Percentiles rank a stretch among this genome's conserved stretches.
Evolutionary conservation across 2,888 invertebrate species (phyloP).

Genomic region (Rosalia funebris): DNA sequence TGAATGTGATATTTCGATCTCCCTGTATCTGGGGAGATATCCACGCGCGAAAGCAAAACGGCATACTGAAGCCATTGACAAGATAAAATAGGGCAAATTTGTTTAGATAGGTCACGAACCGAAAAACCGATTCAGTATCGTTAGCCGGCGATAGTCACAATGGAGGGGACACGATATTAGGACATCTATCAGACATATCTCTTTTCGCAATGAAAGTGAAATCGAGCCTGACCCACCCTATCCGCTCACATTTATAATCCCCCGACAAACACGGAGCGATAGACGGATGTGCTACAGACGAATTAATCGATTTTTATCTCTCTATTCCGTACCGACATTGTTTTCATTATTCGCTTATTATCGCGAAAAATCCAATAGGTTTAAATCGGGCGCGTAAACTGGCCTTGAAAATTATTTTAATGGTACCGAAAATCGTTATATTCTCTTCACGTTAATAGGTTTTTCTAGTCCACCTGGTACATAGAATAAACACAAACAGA

Average conservation of each 20-base stretch:
- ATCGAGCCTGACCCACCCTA: background rate
- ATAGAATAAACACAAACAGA: too few relatives aligned
- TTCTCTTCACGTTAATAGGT: too few relatives aligned
- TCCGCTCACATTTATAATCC: background rate
- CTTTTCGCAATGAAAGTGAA: background rate
- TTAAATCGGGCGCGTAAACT: too few relatives aligned
- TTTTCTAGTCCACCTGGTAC: too few relatives aligned
- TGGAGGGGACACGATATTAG: slow-evolving; percentile 7
- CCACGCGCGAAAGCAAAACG: too few relatives aligned
- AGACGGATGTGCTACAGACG: background rate
- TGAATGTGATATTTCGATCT: too few relatives aligned
- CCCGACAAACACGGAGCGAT: background rate
- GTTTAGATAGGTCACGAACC: background rate
- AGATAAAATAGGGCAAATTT: slow-evolving; percentile 9
- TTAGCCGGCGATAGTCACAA: slow-evolving; percentile 16
- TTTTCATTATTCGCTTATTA: background rate
- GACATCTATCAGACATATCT: slow-evolving; percentile 15
- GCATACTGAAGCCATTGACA: background rate
- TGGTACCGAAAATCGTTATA: too few relatives aligned
- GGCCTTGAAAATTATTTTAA: too few relatives aligned
- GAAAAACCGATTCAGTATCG: slow-evolving; percentile 7
- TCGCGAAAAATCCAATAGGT: background rate
- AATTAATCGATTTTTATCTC: background rate
- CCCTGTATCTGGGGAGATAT: too few relatives aligned
- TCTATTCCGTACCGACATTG: background rate